Evolutionary conservation across 2,113 vertebrate species (phyloP).

Genomic region (Aldabrachelys gigantea): DNA sequence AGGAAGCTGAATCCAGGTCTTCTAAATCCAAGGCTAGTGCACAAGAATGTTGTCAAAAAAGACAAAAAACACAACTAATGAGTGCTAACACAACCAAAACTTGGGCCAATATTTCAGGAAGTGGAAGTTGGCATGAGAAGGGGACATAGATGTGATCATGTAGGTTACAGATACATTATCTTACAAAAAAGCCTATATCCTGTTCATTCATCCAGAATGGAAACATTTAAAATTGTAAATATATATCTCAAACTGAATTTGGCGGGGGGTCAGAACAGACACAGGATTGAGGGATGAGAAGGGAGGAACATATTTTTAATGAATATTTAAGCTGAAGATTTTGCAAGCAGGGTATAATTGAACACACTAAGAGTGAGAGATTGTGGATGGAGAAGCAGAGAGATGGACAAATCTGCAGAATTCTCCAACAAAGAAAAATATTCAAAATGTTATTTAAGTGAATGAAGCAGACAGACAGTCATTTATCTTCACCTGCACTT

Average conservation of each 20-base stretch:
- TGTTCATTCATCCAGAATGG: not conserved
- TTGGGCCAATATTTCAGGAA: not conserved
- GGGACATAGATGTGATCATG: not conserved
- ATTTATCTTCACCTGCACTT: conserved; percentile 70
- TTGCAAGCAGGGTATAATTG: conserved; percentile 58
- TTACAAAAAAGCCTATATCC: not conserved
- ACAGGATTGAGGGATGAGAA: not conserved
- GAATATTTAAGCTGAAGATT: conserved; percentile 29
- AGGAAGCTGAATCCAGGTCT: not conserved
- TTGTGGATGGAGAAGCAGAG: conserved; percentile 39
- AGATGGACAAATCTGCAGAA: not conserved
- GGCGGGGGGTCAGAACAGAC: not conserved
- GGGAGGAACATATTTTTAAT: not conserved
- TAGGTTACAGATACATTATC: not conserved
- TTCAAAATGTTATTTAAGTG: conserved; percentile 27
- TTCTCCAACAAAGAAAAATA: conserved; percentile 50
- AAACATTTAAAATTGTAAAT: not conserved
- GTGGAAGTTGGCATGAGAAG: not conserved
- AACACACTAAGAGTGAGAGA: conserved; percentile 18
- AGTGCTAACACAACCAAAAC: not conserved
- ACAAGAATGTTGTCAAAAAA: not conserved
- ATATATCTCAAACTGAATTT: not conserved
- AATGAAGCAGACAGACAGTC: conserved; percentile 41
- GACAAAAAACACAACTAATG: too few relatives aligned
- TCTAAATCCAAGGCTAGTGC: not conserved